phyloP scores from a whole-genome alignment of 1,140 invertebrate genomes.

The Apolygus lucorum region DNA sequence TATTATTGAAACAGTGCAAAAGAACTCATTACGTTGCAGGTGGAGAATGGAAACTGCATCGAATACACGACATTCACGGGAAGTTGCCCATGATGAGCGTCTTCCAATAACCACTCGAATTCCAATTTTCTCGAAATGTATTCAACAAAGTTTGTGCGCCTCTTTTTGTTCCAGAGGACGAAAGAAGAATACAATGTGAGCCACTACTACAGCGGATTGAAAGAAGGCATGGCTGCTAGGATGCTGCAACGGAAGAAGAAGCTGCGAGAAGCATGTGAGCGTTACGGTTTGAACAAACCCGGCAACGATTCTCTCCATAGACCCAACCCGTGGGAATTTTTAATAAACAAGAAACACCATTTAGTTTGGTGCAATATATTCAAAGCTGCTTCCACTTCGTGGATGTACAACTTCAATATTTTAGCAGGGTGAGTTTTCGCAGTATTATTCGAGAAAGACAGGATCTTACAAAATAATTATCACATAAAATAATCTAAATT shows the following conservation, averaged over 20 bases:
- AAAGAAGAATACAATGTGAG: neutral
- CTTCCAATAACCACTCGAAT: too few relatives aligned
- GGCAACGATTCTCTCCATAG: constrained; percentile 56
- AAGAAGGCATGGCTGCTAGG: constrained; percentile 27
- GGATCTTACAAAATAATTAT: neutral
- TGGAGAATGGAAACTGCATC: too few relatives aligned
- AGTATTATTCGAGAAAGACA: too few relatives aligned
- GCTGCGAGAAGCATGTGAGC: constrained; percentile 27
- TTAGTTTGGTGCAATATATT: constrained; percentile 56
- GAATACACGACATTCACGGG: too few relatives aligned
- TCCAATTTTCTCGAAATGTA: too few relatives aligned
- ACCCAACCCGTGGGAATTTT: constrained; percentile 74
- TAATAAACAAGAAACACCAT: constrained; percentile 67
- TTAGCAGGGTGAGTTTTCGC: constrained; percentile 53
- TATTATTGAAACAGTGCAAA: too few relatives aligned
- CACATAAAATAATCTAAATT: too few relatives aligned
- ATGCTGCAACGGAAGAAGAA: constrained; percentile 26
- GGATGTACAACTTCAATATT: constrained; percentile 83
- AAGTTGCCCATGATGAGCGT: too few relatives aligned
- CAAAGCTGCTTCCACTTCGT: constrained; percentile 70
- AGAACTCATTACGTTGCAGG: too few relatives aligned
- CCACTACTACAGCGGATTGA: neutral
- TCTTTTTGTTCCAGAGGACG: neutral
- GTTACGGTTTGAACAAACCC: constrained; percentile 32
- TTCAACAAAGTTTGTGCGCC: too few relatives aligned